Base-by-base conservation (phyloP, 2,797 vertebrate species). In the Helicolenus hilgendorfi region DNA sequence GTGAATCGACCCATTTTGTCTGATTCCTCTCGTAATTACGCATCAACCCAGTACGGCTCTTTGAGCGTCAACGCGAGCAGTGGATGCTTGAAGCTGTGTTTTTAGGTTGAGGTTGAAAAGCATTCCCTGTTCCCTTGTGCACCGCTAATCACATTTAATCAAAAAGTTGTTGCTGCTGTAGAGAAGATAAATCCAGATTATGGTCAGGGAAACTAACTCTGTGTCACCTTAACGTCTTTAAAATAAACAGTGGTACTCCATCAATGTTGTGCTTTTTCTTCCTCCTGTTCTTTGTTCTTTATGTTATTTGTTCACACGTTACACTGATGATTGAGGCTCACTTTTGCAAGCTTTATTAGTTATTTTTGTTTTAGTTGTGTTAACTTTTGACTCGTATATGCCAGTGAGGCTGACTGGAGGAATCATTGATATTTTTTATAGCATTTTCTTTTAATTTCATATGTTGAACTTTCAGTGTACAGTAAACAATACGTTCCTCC, bases 161-260 rank as follows among this genome's bases (percentile, higher is more conserved):
- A 87, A 81, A 82, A 63, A 41, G 58, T 31, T 75, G 36, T 59
- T 83, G 20, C 73, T 70, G 68, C 63, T 62, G 26, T 5, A 56
- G 15, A 38, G 20, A 68, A 36, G 62, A 26, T 8, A n/a, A 35
- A 81, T 85, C 91, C 73, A 84, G 26, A 81, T 69, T 75, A 14
- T 89, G 79, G 73, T 80, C 56, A 77, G 18, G 20, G 14, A 62
- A 63, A 60, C n/a, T n/a, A 79, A 58, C 62, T 64, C n/a, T n/a
- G 27, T 64, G 35, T 74, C 58, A 79, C 5, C n/a, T 82, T 29
- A 49, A 10, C 3, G 1, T 24, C 18, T 20, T 70, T 20, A 38
- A 69, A 81, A 72, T 77, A 41, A 63, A 59, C 69, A 72, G 1
- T 11, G 38, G 13, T 14, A 15, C 6, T 24, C 8, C 11, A 29